Percentiles rank a stretch among this genome's conserved stretches.
Evolutionary conservation across 2,797 vertebrate genomes (phyloP).

Genomic region (Danio choprae): DNA sequence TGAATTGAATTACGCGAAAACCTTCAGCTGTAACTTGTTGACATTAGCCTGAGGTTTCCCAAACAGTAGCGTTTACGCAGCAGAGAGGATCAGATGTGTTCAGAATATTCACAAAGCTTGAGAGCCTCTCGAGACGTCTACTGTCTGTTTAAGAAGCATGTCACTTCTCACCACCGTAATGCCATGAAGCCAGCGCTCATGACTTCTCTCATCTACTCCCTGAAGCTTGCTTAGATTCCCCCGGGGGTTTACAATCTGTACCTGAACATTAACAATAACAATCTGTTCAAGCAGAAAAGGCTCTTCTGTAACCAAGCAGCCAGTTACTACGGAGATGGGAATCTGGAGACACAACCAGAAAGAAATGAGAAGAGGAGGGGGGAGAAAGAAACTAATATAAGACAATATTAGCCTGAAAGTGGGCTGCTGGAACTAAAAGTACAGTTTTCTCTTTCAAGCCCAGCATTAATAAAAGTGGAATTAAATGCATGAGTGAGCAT

Average conservation of each 20-base stretch:
- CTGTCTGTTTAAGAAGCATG: slow-evolving; percentile 9
- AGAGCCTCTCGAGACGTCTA: neutral
- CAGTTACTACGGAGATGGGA: slow-evolving; percentile 69
- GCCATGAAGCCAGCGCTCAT: slow-evolving; percentile 13
- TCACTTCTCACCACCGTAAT: slow-evolving; percentile 34
- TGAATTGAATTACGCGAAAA: slow-evolving; percentile 24
- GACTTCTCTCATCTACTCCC: slow-evolving; percentile 35
- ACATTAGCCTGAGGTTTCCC: neutral
- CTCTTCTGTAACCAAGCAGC: slow-evolving; percentile 71
- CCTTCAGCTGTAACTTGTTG: neutral
- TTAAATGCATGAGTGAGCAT: slow-evolving; percentile 53
- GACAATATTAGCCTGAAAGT: neutral
- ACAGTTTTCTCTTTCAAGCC: slow-evolving; percentile 45
- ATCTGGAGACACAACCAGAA: slow-evolving; percentile 39
- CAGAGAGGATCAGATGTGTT: neutral
- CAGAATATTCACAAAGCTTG: slow-evolving; percentile 4
- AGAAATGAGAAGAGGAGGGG: neutral
- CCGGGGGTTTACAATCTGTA: slow-evolving; percentile 35
- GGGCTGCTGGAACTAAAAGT: slow-evolving; percentile 4
- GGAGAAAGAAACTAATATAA: neutral
- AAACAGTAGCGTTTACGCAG: slow-evolving; percentile 4
- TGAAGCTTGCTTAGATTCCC: slow-evolving; percentile 14
- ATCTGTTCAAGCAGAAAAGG: slow-evolving; percentile 66
- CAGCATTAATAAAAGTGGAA: slow-evolving; percentile 65
- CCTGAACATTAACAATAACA: slow-evolving; percentile 57